Base-by-base conservation (phyloP, 2,113 vertebrate species). In the Benthochromis sp. region DNA sequence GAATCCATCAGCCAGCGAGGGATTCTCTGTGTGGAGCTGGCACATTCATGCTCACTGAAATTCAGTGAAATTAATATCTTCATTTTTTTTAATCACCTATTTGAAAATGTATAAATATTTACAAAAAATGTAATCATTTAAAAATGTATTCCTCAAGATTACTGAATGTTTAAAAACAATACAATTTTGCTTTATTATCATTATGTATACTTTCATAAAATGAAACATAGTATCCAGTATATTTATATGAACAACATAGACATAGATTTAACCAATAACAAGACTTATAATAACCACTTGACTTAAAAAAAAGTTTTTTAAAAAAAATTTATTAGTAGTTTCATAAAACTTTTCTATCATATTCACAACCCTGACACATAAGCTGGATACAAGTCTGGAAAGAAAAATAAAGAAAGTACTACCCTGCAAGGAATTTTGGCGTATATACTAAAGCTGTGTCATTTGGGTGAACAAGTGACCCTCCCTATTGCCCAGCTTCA, bases 401-500 rank as follows among this genome's bases (percentile, higher is more conserved):
- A n/a, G 29, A 21, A 34, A 80, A 53, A 79, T 6, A 54, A 54
- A 38, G 4, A 80, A 38, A 27, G 40, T 47, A 54, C 31, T 38
- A 55, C 12, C 16, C 36, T 53, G 14, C 73, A 53, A 87, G 5
- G 6, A 87, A 36, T 24, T 53, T 11, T 59, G 8, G 19, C 1
- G 5, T 27, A 29, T 27, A 63, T 52, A 55, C 3, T 27, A 9
- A 59, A 21, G 13, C 43, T 40, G 24, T 57, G 9, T 63, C 24
- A 43, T 34, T n/a, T 86, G 34, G 45, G 47, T 71, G 79, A 83
- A 66, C 79, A 66, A 52, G 78, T 87, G 82, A 90, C 88, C 92
- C 84, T 82, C 73, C 34, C 29, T 52, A 21, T 63, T 59, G 53
- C 84, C 71, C 31, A 12, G 80, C 92, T 92, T 88, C 88, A 93